Base-by-base conservation (phyloP, 2,113 vertebrate species). In the Athene noctua region DNA sequence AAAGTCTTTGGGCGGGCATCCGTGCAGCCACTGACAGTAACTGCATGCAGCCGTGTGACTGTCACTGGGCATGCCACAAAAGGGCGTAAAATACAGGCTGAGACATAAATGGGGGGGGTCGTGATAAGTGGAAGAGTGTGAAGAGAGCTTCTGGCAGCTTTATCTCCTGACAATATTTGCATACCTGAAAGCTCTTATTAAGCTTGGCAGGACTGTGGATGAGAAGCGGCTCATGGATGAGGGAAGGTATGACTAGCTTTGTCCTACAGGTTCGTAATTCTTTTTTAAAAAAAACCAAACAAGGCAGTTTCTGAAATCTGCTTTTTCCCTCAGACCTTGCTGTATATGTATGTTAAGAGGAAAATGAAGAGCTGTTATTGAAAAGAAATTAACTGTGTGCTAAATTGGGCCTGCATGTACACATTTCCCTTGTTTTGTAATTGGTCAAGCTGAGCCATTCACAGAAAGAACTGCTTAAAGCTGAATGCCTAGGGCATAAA, bases 21-120 rank as follows among this genome's bases (percentile, higher is more conserved):
- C 0, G 0, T 15, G 51, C 26, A 68, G 52, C 38, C 73, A 38
- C 18, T 0, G 1, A 3, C 30, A 22, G 26, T 25, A 23, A 19
- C 25, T 36, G 51, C 29, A 19, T 42, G 38, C 34, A 72, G 34
- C 25, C 0, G 0, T 20, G 29, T 38, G 25, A 15, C n/a, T 30
- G 29, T 10, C 32, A 20, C 46, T 54, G 66, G 29, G 5, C 0
- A 0, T 49, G 58, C 34, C 38, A 46, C 20, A 80, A 54, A 51
- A 21, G 12, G 32, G 15, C 26, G 23, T 25, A 38, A 93, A 83
- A 32, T n/a, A 34, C 1, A 5, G 17, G 13, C 20, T 19, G 20
- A 34, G 30, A 34, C 16, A 18, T n/a, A 68, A 65, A 38, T 11
- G 15, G 10, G 20, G 25, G 34, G 15, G 16, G 17, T 15, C 3